These are phyloP conservation scores for Cottoperca gobio DNA, from an alignment of 2,797 vertebrate species.

Conservation along the genomic window DNA sequence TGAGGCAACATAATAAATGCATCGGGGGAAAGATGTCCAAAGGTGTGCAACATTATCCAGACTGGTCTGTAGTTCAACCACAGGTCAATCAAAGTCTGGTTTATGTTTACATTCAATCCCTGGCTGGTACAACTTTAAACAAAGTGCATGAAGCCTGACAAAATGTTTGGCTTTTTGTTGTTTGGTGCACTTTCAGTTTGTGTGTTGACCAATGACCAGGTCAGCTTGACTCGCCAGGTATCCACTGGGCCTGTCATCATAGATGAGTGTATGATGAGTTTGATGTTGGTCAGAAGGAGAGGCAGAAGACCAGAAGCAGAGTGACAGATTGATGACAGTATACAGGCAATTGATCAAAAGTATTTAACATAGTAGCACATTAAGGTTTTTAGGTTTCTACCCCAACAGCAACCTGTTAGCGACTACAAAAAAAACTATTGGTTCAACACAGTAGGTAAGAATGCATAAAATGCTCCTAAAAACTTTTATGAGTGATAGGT, in stretches of 20 bases:
- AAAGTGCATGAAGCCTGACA: background rate
- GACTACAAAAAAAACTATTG: background rate
- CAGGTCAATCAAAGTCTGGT: background rate
- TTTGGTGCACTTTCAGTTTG: background rate
- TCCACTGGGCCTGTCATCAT: constrained; percentile 7
- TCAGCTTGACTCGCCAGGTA: constrained; percentile 4
- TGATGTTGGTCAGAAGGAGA: constrained; percentile 23
- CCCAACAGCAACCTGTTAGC: background rate
- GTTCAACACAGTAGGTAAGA: no score
- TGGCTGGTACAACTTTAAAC: background rate
- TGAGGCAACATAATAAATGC: no score
- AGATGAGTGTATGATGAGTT: constrained; percentile 44
- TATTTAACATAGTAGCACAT: background rate
- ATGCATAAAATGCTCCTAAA: no score
- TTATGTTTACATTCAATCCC: background rate
- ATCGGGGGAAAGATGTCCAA: no score
- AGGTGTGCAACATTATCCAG: no score
- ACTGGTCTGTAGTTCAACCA: background rate
- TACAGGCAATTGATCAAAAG: background rate
- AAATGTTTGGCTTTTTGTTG: background rate
- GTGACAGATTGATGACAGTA: background rate
- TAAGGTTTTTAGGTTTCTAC: background rate
- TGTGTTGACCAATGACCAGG: background rate
- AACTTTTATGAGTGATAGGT: background rate
- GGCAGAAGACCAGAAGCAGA: background rate